Percentiles rank a stretch among this genome's conserved stretches.
These are phyloP conservation scores for Ptycholaimellus sp. DNA, from an alignment of 2,888 invertebrate species.

Conservation along the genomic window DNA sequence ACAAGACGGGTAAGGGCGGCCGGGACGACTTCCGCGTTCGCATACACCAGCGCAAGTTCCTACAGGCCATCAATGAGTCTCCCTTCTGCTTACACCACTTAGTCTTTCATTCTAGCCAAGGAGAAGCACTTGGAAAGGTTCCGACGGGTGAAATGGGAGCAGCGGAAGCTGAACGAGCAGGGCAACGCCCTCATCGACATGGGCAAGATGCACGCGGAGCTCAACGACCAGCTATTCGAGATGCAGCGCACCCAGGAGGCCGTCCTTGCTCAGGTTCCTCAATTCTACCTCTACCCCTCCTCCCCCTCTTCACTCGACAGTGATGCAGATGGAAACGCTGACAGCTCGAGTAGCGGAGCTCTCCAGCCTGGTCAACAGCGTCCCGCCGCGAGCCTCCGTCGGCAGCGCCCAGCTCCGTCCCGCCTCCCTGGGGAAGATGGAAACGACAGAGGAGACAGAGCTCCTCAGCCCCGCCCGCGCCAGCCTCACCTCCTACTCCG, in stretches of 20 bases:
- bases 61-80: slow-evolving; percentile 92
- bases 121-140: neutral
- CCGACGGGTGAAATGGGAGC: slow-evolving; percentile 14
- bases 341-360: too few relatives aligned
- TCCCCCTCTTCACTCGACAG: too few relatives aligned
- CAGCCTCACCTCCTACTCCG: too few relatives aligned
- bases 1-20: slow-evolving; percentile 47
- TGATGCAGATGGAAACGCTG: too few relatives aligned
- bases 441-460: too few relatives aligned
- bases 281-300: too few relatives aligned
- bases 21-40: slow-evolving; percentile 42
- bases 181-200: slow-evolving; percentile 97
- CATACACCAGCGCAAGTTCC: slow-evolving; percentile 90
- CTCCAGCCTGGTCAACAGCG: too few relatives aligned
- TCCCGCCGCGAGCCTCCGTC: too few relatives aligned
- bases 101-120: neutral
- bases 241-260: slow-evolving; percentile 21
- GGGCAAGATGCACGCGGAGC: slow-evolving; percentile 47
- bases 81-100: slow-evolving; percentile 1
- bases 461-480: too few relatives aligned
- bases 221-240: slow-evolving; percentile 23
- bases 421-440: too few relatives aligned
- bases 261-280: slow-evolving; percentile 2
- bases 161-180: slow-evolving; percentile 30
- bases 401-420: too few relatives aligned